Conservation (phyloP, 2,888 invertebrate genomes). For the Xanthorhoe spadicearia region DNA sequence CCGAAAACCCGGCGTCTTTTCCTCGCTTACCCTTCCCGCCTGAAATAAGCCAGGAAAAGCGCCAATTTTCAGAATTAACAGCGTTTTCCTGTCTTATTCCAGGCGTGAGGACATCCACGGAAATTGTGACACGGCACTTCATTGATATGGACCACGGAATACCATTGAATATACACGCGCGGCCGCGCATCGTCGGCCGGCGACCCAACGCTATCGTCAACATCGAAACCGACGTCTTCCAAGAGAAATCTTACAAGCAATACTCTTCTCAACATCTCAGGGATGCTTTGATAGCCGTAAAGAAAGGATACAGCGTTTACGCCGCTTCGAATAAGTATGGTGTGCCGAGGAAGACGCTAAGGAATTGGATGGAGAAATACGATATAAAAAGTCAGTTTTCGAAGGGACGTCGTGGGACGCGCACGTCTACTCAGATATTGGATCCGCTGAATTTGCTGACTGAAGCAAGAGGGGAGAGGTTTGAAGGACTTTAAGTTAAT, state of each 20-base stretch:
- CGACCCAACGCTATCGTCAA: conserved; percentile 77
- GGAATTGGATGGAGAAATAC: conserved; percentile 85
- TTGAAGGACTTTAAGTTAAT: conserved; percentile 54
- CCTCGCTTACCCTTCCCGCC: conserved; percentile 72
- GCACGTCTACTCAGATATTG: conserved; percentile 63
- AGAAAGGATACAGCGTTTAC: conserved; percentile 82
- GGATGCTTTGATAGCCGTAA: conserved; percentile 80
- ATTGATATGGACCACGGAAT: conserved; percentile 79
- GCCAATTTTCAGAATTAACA: conserved; percentile 45
- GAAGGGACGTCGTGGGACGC: conserved; percentile 74
- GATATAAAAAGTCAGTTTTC: conserved; percentile 83
- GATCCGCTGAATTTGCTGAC: conserved; percentile 74
- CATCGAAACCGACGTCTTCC: conserved; percentile 79
- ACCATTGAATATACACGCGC: conserved; percentile 74
- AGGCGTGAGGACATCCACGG: conserved; percentile 79
- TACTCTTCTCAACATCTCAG: conserved; percentile 80
- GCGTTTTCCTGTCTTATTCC: conserved; percentile 77
- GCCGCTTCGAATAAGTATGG: conserved; percentile 84
- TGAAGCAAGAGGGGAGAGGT: conserved; percentile 66
- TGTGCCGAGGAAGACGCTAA: conserved; percentile 81
- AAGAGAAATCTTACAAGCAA: conserved; percentile 81
- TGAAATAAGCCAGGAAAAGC: conserved; percentile 84
- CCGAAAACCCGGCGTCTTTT: conserved; percentile 67
- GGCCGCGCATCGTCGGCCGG: conserved; percentile 74
- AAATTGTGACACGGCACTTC: conserved; percentile 80